Percentiles rank a stretch among this genome's conserved stretches.
phyloP scores from a whole-genome alignment of 2,888 invertebrate species.

The Apotomis betuletana region DNA sequence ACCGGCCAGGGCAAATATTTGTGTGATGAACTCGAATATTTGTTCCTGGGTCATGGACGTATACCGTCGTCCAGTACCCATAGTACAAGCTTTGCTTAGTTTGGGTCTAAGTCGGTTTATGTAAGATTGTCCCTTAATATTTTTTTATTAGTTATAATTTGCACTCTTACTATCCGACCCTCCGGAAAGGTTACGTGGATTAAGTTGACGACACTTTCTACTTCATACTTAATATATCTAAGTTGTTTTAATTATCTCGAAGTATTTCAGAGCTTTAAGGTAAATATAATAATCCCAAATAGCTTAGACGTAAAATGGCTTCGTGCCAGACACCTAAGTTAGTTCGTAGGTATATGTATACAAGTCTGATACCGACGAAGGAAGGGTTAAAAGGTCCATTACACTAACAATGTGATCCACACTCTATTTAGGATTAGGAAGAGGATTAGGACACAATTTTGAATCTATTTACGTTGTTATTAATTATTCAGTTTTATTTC shows the following conservation, averaged over 20 bases:
- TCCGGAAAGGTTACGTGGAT: too few species aligned
- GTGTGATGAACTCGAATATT: too few species aligned
- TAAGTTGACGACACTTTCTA: too few species aligned
- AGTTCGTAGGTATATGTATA: constrained; percentile 6
- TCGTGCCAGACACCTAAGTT: constrained; percentile 10
- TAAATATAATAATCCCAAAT: constrained; percentile 5
- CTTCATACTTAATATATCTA: too few species aligned
- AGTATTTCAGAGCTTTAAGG: neutral
- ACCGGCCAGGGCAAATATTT: too few species aligned
- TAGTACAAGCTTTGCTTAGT: too few species aligned
- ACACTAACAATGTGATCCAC: constrained; percentile 9
- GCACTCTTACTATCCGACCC: too few species aligned
- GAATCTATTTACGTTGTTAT: neutral
- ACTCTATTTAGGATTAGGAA: neutral
- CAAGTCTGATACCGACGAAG: constrained; percentile 13
- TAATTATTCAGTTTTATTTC: neutral
- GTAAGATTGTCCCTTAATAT: too few species aligned
- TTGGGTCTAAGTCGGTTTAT: too few species aligned
- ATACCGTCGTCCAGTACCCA: too few species aligned
- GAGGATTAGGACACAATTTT: neutral
- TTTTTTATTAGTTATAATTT: too few species aligned
- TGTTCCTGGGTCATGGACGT: too few species aligned
- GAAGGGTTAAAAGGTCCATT: constrained; percentile 23
- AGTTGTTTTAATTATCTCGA: neutral
- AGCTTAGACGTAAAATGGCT: constrained; percentile 5